Percentiles rank a stretch among this genome's conserved stretches.
Conservation (phyloP, 2,797 vertebrate species). For the Otolemur crassicaudatus region DNA sequence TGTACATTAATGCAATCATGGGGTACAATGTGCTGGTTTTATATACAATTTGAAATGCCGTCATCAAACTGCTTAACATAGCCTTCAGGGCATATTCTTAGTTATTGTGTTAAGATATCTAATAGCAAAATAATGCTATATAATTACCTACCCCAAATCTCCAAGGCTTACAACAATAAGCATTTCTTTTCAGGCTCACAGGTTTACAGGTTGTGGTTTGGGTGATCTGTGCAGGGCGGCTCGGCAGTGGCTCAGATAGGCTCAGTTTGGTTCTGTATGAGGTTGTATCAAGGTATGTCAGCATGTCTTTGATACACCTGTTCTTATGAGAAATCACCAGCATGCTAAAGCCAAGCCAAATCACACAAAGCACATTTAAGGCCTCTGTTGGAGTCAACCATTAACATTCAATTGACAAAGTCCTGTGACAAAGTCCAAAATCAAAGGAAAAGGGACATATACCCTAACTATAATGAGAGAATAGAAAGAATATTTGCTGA, state of each 20-base stretch:
- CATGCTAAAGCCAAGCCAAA: background rate
- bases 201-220: background rate
- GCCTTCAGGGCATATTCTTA: no score
- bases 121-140: background rate
- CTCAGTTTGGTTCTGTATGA: background rate
- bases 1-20: no score
- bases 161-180: background rate
- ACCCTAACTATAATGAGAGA: background rate
- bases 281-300: background rate
- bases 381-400: background rate
- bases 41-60: no score
- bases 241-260: background rate
- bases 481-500: constrained; percentile 3
- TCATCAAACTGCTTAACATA: no score
- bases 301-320: background rate
- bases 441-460: background rate
- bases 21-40: no score
- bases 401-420: background rate
- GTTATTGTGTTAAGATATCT: background rate
- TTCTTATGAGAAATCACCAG: background rate
- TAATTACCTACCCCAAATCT: background rate
- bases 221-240: background rate
- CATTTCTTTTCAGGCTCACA: background rate
- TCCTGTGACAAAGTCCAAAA: background rate
- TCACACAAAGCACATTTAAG: constrained; percentile 9